These are phyloP conservation scores for Syngnathus acus DNA, from an alignment of 2,797 vertebrate species.

Conservation along the genomic window DNA sequence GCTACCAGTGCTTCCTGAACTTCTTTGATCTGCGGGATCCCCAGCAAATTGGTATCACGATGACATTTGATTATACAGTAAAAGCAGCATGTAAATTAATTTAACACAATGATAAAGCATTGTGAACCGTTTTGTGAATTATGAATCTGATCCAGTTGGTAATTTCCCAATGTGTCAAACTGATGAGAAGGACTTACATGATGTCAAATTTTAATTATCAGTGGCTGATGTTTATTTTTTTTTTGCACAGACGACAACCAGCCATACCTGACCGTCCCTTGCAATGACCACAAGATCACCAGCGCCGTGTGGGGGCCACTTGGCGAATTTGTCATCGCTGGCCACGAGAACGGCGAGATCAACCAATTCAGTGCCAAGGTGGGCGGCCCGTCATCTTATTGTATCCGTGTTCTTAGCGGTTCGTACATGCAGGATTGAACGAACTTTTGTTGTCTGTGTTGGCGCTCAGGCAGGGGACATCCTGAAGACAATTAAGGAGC, in stretches of 20 bases:
- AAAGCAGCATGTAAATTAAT: not conserved
- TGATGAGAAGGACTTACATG: no score
- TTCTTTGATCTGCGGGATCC: constrained; percentile 92
- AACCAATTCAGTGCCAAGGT: constrained; percentile 97
- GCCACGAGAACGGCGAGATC: constrained; percentile 91
- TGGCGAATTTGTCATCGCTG: constrained; percentile 89
- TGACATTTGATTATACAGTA: not conserved
- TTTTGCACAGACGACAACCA: constrained; percentile 80
- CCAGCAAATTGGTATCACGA: constrained; percentile 82
- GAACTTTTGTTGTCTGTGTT: not conserved
- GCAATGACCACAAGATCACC: constrained; percentile 90
- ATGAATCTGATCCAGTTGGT: no score
- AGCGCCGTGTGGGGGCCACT: constrained; percentile 95
- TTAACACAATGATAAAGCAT: no score
- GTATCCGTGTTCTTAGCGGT: not conserved
- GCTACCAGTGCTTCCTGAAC: constrained; percentile 94
- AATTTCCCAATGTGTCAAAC: no score
- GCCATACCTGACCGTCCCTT: constrained; percentile 86
- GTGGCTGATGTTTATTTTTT: not conserved
- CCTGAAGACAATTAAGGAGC: constrained; percentile 83
- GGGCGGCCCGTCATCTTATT: not conserved
- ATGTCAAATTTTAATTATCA: no score
- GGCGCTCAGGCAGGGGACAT: constrained; percentile 81
- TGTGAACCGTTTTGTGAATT: no score
- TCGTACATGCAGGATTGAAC: not conserved